Percentiles rank a stretch among this genome's conserved stretches.
phyloP scores from a whole-genome alignment of 2,797 vertebrate genomes.

The Zalophus californianus region DNA sequence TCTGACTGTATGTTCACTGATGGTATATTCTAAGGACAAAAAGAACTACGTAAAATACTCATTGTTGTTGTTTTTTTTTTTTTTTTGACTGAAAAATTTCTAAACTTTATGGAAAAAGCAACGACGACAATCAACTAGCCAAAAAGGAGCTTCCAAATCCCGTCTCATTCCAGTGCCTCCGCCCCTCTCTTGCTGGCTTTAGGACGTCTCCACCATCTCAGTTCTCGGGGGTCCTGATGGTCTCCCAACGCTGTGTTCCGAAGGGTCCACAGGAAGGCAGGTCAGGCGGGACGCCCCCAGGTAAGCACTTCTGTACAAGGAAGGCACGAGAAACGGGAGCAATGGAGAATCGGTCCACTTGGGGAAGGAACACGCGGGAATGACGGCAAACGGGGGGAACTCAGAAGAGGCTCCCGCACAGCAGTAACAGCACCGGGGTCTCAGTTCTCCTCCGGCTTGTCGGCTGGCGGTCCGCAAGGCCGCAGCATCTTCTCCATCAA shows the following conservation, averaged over 20 bases:
- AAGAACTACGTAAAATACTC: neutral
- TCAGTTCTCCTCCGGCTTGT: constrained; percentile 97
- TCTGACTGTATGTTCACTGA: neutral
- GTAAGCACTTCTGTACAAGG: neutral
- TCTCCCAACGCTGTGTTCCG: neutral
- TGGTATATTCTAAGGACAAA: neutral
- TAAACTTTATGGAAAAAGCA: constrained; percentile 72
- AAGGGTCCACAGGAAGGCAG: neutral
- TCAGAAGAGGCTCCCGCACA: neutral
- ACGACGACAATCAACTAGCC: neutral
- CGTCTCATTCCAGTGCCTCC: neutral
- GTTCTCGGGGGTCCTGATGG: neutral
- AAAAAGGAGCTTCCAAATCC: neutral
- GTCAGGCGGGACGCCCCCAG: neutral
- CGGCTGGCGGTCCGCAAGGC: constrained; percentile 96
- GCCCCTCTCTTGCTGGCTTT: neutral
- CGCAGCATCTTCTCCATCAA: constrained; percentile 99
- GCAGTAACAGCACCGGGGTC: neutral
- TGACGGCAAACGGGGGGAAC: accelerated
- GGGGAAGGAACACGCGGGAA: neutral
- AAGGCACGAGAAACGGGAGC: neutral
- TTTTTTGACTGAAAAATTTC: neutral
- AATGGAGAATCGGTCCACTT: accelerated
- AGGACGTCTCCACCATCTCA: neutral
- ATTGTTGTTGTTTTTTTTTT: no score